These are phyloP conservation scores for Steatornis caripensis DNA, from an alignment of 2,113 vertebrate species.

Conservation along the genomic window DNA sequence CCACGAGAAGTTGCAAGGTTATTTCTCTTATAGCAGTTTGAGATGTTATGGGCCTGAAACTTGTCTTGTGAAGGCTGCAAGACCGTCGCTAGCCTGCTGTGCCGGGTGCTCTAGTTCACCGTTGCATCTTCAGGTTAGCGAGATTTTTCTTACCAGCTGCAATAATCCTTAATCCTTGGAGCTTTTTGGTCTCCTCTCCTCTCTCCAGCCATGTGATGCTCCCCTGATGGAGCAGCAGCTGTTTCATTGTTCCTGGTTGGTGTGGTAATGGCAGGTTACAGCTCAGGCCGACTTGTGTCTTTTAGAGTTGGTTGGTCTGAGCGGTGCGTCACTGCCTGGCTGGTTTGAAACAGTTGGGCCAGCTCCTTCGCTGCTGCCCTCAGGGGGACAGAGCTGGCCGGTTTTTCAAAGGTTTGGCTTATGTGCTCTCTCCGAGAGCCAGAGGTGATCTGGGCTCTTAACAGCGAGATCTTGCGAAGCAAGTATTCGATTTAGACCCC, in stretches of 20 bases:
- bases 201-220: rapidly evolving
- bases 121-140: background rate
- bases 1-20: background rate
- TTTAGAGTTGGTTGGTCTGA: background rate
- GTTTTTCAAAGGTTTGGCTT: background rate
- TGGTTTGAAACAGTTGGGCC: background rate
- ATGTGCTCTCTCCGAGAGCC: background rate
- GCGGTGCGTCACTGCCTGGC: background rate
- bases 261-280: background rate
- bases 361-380: background rate
- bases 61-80: background rate
- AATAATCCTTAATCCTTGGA: background rate
- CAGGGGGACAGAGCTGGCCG: background rate
- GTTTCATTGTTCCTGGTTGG: rapidly evolving
- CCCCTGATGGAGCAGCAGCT: background rate
- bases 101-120: background rate
- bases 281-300: background rate
- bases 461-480: background rate
- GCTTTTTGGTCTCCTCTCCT: background rate
- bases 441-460: background rate
- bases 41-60: background rate
- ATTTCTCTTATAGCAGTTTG: background rate
- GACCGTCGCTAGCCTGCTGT: background rate
- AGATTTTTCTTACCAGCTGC: background rate
- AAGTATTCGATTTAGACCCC: background rate